Evolutionary conservation across 1,140 invertebrate genomes (phyloP), one percentile per base, ranked within the genome.

Genomic region (Oscheius sp.): DNA sequence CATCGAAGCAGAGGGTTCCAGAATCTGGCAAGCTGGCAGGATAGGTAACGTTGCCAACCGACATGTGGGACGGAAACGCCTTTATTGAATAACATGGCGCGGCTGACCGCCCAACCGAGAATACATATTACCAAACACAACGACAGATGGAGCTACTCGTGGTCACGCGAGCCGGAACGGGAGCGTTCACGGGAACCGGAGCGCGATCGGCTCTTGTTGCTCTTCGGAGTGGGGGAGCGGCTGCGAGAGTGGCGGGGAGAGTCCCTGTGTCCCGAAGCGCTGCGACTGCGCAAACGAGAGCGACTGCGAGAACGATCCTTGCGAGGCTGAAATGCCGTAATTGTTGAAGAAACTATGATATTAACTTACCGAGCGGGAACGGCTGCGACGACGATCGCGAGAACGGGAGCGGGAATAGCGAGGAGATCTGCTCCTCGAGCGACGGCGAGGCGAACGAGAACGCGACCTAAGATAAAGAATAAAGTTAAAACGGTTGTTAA

Each of bases 1-100:
- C 95, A 87, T 99, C 95, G 86, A 99, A 98, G 79, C 95, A 95
- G 1, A 98, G 87, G 85, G 97, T 94, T 4, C 95, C 95, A 74
- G 89, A 88, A 85, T 94, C 94, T 23, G 68, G 68, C 23, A 20
- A 18, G 15, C 10, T 46, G 18, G 35, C 32, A 2, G 68, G 68
- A 49, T 62, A 62, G 31, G 26, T 26, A 7, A 99, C 90, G 86
- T 97, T 99, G 3, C 94, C 94, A 76, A 95, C 86, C 7, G 94
- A n/a, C n/a, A n/a, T n/a, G 10, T 42, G 38, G 38, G 10, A 93
- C 36, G 93, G 23, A 55, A 13, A 13, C 7, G 23, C 49, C 7
- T 7, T 55, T 55, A 55, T 7, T 7, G 7, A 55, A 55, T 13
- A 7, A 55, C 38, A 42, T 10, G n/a, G n/a, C 7, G 38, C n/a